These are phyloP conservation scores for Temnothorax unifasciatus DNA, from an alignment of 2,888 invertebrate genomes.

Conservation along the genomic window DNA sequence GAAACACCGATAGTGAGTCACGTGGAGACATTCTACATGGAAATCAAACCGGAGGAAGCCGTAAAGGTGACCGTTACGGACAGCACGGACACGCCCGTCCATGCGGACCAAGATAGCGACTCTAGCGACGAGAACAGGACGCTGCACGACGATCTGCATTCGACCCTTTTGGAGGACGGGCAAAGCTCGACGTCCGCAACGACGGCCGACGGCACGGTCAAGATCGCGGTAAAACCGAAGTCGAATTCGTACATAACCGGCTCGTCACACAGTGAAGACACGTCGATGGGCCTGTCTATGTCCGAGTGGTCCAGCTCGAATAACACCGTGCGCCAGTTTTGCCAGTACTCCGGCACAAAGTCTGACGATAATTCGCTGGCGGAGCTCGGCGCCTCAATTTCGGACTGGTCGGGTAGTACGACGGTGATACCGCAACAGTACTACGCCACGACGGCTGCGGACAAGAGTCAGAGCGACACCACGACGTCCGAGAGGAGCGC, in stretches of 20 bases:
- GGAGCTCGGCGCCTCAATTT: constrained; percentile 92
- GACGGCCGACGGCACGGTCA: constrained; percentile 93
- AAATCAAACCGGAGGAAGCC: constrained; percentile 92
- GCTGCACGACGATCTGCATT: constrained; percentile 88
- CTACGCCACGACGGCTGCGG: constrained; percentile 74
- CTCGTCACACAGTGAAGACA: constrained; percentile 94
- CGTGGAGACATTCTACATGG: constrained; percentile 93
- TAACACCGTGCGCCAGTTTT: constrained; percentile 92
- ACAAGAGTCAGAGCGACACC: constrained; percentile 85
- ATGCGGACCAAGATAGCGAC: constrained; percentile 87
- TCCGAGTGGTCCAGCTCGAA: constrained; percentile 96
- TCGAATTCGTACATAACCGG: constrained; percentile 91
- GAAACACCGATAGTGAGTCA: constrained; percentile 92
- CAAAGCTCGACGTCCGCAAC: constrained; percentile 87
- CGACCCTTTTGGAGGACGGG: constrained; percentile 83
- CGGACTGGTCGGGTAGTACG: constrained; percentile 94
- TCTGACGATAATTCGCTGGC: constrained; percentile 93
- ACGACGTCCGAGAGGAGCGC: constrained; percentile 84
- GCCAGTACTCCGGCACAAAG: constrained; percentile 90
- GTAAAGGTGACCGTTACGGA: constrained; percentile 92
- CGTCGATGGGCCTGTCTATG: constrained; percentile 94
- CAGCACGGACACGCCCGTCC: constrained; percentile 89
- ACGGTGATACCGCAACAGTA: constrained; percentile 90
- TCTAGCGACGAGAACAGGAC: constrained; percentile 91
- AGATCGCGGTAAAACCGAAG: constrained; percentile 92